Evolutionary conservation across 2,797 vertebrate species (phyloP).

Genomic region (Oreochromis mossambicus): DNA sequence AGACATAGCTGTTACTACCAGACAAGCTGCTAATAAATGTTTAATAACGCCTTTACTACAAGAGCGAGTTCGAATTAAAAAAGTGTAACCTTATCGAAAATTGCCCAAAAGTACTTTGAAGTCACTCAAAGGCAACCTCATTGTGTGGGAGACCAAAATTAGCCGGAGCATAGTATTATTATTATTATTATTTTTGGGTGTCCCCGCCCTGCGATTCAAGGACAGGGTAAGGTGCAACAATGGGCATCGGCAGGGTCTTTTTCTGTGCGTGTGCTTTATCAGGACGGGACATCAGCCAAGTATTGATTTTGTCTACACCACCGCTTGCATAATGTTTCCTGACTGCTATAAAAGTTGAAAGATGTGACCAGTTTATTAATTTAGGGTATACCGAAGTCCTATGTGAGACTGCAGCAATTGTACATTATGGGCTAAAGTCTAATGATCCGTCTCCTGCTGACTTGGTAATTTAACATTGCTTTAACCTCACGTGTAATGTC

Average conservation of each 20-base stretch:
- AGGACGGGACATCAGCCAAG: constrained; percentile 54
- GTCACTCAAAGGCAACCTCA: constrained; percentile 36
- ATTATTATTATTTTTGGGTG: constrained; percentile 45
- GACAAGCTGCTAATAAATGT: not conserved
- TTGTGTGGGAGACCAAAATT: constrained; percentile 59
- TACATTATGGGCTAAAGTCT: not conserved
- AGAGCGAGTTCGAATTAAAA: not conserved
- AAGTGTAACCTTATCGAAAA: not conserved
- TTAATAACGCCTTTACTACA: not conserved
- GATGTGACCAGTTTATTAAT: constrained; percentile 26
- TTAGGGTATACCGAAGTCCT: not conserved
- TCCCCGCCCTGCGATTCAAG: constrained; percentile 64
- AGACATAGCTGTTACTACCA: not conserved
- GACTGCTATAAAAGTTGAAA: constrained; percentile 16
- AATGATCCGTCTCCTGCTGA: not conserved
- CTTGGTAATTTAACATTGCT: not conserved
- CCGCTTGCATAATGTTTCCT: constrained; percentile 35
- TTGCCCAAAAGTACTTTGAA: constrained; percentile 23
- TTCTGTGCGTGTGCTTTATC: constrained; percentile 35
- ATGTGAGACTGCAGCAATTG: not conserved
- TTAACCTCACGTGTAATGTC: not conserved
- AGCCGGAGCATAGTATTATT: constrained; percentile 32
- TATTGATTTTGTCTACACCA: constrained; percentile 55
- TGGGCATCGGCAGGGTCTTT: constrained; percentile 44
- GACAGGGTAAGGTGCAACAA: constrained; percentile 66